phyloP scores from a whole-genome alignment of 2,888 invertebrate species.

The Oligia fasciuncula region DNA sequence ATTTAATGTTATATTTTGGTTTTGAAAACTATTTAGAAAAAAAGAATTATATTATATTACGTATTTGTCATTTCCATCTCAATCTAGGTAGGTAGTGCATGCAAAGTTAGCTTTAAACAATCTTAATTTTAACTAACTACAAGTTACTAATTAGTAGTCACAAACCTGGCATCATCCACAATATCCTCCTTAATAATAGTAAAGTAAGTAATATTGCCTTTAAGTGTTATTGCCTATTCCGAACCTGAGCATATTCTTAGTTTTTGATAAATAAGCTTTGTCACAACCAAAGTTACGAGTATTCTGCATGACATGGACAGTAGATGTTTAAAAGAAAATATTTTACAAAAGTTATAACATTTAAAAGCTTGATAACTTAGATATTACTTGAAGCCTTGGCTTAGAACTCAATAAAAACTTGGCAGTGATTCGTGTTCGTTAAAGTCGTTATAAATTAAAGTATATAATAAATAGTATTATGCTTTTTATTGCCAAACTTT shows the following conservation, averaged over 20 bases:
- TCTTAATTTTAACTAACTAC: background rate
- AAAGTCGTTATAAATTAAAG: constrained; percentile 13
- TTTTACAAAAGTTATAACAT: constrained; percentile 56
- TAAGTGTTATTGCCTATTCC: constrained; percentile 65
- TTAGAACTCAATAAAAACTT: constrained; percentile 14
- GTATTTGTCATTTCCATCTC: background rate
- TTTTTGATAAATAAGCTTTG: constrained; percentile 59
- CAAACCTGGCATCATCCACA: constrained; percentile 52
- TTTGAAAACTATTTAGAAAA: background rate
- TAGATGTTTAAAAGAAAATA: constrained; percentile 36
- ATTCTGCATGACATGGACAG: constrained; percentile 63
- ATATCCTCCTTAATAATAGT: constrained; percentile 42
- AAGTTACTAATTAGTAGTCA: background rate
- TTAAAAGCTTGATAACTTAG: constrained; percentile 11
- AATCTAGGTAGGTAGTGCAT: background rate
- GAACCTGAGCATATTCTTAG: constrained; percentile 40
- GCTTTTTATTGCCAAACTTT: constrained; percentile 25
- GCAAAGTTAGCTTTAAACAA: background rate
- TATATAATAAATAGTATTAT: constrained; percentile 34
- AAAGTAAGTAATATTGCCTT: constrained; percentile 66
- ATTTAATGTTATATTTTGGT: background rate
- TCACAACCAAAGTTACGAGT: constrained; percentile 68
- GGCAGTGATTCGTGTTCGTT: constrained; percentile 28
- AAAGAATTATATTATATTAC: background rate
- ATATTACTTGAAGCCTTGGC: background rate